A percentile compares a stretch with the other conserved stretches of the same genome.
These are phyloP conservation scores for Petaurus breviceps DNA, from an alignment of 2,113 vertebrate genomes.

Conservation along the genomic window DNA sequence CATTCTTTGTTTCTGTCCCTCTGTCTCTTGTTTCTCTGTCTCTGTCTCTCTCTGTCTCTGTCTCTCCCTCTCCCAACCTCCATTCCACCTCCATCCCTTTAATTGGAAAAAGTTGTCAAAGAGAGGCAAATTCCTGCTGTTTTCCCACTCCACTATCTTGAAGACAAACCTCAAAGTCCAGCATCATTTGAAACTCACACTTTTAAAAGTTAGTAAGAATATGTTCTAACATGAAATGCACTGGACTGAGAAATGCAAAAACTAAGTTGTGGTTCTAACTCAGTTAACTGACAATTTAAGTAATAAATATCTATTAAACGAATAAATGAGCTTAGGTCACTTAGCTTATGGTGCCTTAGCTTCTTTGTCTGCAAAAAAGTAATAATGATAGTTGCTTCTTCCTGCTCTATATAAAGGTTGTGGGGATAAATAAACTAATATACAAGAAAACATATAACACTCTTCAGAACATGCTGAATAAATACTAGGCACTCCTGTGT, in stretches of 20 bases:
- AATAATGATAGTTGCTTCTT: background rate
- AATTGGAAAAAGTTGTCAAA: background rate
- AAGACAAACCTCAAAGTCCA: background rate
- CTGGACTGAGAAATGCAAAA: background rate
- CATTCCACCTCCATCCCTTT: background rate
- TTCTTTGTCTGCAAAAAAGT: background rate
- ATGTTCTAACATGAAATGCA: background rate
- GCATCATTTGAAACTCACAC: background rate
- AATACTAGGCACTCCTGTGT: background rate
- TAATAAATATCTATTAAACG: background rate
- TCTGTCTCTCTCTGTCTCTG: background rate
- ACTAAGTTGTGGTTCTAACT: slow-evolving; percentile 9
- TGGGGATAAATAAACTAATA: background rate
- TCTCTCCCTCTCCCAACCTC: background rate
- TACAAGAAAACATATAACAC: background rate
- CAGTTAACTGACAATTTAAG: background rate
- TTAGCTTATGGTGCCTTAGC: background rate
- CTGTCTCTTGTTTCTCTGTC: no score
- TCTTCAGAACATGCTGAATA: background rate
- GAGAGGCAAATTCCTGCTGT: background rate
- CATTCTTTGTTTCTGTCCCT: background rate
- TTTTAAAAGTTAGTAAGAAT: background rate
- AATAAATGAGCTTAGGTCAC: background rate
- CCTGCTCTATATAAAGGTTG: background rate
- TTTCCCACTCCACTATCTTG: background rate